Evolutionary conservation across 1,140 invertebrate species (phyloP).

Genomic region (Dermatophagoides farinae): DNA sequence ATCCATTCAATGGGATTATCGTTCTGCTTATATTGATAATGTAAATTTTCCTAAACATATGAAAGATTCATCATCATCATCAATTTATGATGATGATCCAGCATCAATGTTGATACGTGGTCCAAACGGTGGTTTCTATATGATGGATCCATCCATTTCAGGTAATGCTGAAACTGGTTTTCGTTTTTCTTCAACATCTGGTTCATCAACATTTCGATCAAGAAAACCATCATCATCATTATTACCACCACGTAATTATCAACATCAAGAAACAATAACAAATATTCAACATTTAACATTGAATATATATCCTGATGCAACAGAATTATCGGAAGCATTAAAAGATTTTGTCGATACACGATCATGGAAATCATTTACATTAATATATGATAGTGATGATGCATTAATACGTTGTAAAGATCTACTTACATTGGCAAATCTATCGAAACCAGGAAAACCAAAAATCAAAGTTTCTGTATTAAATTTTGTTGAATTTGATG

Average conservation of each 20-base stretch:
- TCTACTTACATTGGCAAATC: neutral
- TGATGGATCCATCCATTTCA: neutral
- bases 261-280: neutral
- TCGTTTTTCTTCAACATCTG: neutral
- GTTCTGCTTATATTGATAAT: neutral
- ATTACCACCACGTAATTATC: too few species aligned
- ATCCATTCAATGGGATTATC: conserved; percentile 2
- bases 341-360: conserved; percentile 64
- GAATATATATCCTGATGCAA: conserved; percentile 78
- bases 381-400: conserved; percentile 84
- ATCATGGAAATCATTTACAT: conserved; percentile 81
- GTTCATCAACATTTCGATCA: too few species aligned
- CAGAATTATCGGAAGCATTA: conserved; percentile 55
- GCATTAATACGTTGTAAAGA: conserved; percentile 27
- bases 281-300: conserved; percentile 28
- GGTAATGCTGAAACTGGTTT: neutral
- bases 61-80: neutral
- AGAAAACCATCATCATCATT: too few species aligned
- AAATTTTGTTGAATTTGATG: conserved; percentile 29
- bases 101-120: neutral
- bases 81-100: neutral
- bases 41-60: neutral
- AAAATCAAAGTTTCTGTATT: conserved; percentile 4
- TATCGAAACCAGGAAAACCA: neutral
- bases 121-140: neutral